Conservation (phyloP, 2,113 vertebrate species). For the Tursiops truncatus region DNA sequence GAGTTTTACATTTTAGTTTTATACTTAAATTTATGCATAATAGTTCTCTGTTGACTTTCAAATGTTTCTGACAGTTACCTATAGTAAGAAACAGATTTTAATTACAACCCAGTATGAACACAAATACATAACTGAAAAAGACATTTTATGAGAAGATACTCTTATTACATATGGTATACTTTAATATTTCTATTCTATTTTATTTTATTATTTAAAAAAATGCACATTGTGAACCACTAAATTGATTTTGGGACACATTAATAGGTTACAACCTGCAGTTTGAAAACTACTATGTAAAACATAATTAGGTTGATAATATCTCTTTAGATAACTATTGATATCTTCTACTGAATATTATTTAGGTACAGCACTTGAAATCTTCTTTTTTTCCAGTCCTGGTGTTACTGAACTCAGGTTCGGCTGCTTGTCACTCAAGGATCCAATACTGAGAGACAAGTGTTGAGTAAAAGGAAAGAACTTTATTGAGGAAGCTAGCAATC, state of each 20-base stretch:
- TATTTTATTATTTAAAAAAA: not conserved
- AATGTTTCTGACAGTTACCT: not conserved
- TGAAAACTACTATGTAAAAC: conserved; percentile 35
- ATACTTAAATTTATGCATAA: not conserved
- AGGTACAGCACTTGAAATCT: not conserved
- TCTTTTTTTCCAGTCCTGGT: not conserved
- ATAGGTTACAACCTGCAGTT: not conserved
- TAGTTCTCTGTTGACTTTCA: not conserved
- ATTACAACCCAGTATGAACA: not conserved
- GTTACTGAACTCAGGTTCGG: not conserved
- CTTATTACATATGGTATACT: not conserved
- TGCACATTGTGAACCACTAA: not conserved
- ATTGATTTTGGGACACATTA: not conserved
- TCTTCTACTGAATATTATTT: not conserved
- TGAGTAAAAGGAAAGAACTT: not conserved
- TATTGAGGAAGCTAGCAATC: not conserved
- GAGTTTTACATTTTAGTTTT: not conserved
- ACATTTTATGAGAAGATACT: not conserved
- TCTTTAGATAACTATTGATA: not conserved
- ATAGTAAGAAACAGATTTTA: conserved; percentile 29
- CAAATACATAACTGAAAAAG: not conserved
- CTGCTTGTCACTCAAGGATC: not conserved
- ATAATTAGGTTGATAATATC: not conserved
- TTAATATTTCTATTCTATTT: not conserved
- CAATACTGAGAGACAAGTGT: not conserved